phyloP scores from a whole-genome alignment of 2,113 vertebrate species.

The Pachycephala philippinensis region DNA sequence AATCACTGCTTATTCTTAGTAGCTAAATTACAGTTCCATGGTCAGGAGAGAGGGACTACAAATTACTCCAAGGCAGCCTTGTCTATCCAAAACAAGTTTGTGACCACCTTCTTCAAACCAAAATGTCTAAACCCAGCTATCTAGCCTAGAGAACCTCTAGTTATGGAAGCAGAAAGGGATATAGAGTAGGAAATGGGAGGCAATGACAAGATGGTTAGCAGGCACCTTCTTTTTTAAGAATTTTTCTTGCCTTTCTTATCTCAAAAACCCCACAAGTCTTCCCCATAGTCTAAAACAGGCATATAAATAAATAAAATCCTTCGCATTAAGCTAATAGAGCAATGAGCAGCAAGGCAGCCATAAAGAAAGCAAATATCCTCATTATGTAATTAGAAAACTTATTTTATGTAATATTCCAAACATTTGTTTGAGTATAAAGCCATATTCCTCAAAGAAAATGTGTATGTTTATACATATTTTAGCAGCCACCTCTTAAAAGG shows the following conservation, averaged over 20 bases:
- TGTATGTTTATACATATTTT: not conserved
- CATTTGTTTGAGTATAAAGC: not conserved
- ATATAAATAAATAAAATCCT: not conserved
- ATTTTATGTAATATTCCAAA: not conserved
- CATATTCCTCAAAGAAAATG: not conserved
- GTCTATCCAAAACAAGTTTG: not conserved
- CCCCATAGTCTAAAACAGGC: not conserved
- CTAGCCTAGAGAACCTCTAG: not conserved
- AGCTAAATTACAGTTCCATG: not conserved
- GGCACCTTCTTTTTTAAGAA: not conserved
- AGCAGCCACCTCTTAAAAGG: not conserved
- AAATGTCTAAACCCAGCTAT: not conserved
- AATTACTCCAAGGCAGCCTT: not conserved
- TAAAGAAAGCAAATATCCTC: not conserved
- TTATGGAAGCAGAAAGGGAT: not conserved
- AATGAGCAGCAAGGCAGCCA: not conserved
- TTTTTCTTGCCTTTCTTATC: not conserved
- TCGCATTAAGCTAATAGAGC: not conserved
- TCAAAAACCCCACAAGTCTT: not conserved
- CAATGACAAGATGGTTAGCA: not conserved
- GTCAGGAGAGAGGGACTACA: not conserved
- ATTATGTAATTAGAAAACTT: not conserved
- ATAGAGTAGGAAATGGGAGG: not conserved
- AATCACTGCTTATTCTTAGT: not conserved
- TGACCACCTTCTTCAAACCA: not conserved